Percentiles rank a stretch among this genome's conserved stretches.
Conservation (phyloP, 2,888 invertebrate genomes). For the Rambutsinella grinnellia region DNA sequence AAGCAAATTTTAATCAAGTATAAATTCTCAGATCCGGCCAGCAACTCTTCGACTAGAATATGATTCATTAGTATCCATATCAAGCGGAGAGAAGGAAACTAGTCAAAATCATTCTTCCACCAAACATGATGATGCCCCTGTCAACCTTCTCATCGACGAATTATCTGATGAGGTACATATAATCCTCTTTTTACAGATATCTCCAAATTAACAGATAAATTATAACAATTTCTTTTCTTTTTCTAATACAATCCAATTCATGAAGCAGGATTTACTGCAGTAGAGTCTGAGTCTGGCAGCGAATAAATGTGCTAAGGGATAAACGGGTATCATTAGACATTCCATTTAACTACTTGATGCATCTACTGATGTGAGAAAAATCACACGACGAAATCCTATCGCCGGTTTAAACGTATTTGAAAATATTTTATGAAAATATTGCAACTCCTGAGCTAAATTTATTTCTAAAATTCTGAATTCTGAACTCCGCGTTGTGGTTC, state of each 20-base stretch:
- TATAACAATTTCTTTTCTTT: background rate
- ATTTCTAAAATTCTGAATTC: too few relatives aligned
- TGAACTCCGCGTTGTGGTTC: too few relatives aligned
- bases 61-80: conserved; percentile 63
- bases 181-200: background rate
- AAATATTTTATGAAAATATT: too few relatives aligned
- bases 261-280: conserved; percentile 55
- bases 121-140: conserved; percentile 9
- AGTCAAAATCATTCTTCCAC: conserved; percentile 1
- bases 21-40: conserved; percentile 58
- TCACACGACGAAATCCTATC: too few relatives aligned
- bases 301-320: too few relatives aligned
- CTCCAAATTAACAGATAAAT: background rate
- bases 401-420: too few relatives aligned
- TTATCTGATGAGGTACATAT: conserved; percentile 60
- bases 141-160: conserved; percentile 50
- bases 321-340: too few relatives aligned
- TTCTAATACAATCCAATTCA: conserved; percentile 3
- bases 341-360: too few relatives aligned
- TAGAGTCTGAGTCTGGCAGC: too few relatives aligned
- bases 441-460: too few relatives aligned
- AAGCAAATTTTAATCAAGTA: too few relatives aligned
- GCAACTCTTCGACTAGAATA: conserved; percentile 64
- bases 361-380: too few relatives aligned
- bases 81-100: conserved; percentile 28